Conservation (phyloP, 2,797 vertebrate genomes). For the Oreortyx pictus region DNA sequence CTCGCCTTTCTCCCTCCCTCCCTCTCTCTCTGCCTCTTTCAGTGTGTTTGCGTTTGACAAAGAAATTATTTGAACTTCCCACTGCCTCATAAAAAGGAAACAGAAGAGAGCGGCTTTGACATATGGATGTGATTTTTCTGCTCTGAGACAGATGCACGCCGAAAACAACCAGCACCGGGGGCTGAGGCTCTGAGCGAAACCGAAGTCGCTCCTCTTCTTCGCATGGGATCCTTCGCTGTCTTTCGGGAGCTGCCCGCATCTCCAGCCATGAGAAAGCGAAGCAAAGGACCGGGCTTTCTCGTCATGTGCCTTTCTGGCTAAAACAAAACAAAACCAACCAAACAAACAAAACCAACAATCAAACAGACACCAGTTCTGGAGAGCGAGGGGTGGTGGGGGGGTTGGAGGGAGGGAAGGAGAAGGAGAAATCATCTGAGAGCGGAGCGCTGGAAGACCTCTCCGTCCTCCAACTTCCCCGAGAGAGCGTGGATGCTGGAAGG, state of each 20-base stretch:
- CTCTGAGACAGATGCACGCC: conserved; percentile 41
- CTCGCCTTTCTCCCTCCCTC: conserved; percentile 32
- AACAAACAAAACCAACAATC: background rate
- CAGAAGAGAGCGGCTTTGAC: conserved; percentile 58
- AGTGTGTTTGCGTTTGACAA: conserved; percentile 69
- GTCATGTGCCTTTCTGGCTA: conserved; percentile 27
- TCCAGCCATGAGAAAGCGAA: conserved; percentile 49
- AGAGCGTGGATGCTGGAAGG: conserved; percentile 70
- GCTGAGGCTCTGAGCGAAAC: background rate
- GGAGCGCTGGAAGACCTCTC: conserved; percentile 27
- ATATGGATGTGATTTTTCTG: conserved; percentile 79
- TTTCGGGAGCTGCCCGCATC: background rate
- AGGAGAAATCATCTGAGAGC: background rate
- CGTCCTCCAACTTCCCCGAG: background rate
- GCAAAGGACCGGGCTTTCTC: background rate
- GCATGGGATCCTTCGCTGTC: background rate
- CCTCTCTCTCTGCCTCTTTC: conserved; percentile 37
- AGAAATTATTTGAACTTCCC: conserved; percentile 71
- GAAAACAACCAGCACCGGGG: background rate
- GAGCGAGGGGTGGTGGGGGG: background rate
- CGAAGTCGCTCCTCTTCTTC: background rate
- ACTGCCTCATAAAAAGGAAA: conserved; percentile 50
- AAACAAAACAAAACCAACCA: background rate
- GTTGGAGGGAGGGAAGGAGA: background rate
- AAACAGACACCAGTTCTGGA: background rate